phyloP scores from a whole-genome alignment of 1,140 invertebrate species.

The Spodoptera frugiperda region DNA sequence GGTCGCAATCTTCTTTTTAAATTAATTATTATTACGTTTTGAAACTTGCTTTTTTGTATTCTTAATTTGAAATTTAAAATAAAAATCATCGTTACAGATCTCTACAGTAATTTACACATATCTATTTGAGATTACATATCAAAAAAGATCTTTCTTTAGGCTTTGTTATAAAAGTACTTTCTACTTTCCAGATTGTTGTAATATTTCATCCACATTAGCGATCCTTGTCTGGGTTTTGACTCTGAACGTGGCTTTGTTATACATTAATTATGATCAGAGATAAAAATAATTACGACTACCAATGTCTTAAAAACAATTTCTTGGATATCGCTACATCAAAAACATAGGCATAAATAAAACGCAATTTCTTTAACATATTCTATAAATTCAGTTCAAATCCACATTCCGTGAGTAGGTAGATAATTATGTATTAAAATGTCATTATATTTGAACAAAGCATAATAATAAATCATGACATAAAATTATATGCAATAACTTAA shows the following conservation, averaged over 20 bases:
- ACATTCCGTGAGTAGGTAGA: no score
- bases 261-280: conserved; percentile 44
- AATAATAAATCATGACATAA: no score
- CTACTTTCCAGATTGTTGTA: conserved; percentile 36
- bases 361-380: background rate
- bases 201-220: conserved; percentile 62
- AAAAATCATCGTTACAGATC: no score
- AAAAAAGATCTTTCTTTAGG: background rate
- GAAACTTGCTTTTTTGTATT: no score
- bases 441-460: no score
- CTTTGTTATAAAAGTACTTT: background rate
- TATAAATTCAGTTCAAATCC: background rate
- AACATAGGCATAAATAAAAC: background rate
- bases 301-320: conserved; percentile 31
- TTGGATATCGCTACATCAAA: background rate
- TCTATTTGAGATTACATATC: no score
- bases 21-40: no score
- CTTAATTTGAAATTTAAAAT: no score
- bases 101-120: no score
- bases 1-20: no score
- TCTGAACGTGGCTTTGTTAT: conserved; percentile 52
- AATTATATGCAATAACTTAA: background rate
- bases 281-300: conserved; percentile 49
- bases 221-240: conserved; percentile 59
- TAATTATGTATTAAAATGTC: no score